phyloP scores from a whole-genome alignment of 2,888 invertebrate species.

The Epirrhoe tristata region DNA sequence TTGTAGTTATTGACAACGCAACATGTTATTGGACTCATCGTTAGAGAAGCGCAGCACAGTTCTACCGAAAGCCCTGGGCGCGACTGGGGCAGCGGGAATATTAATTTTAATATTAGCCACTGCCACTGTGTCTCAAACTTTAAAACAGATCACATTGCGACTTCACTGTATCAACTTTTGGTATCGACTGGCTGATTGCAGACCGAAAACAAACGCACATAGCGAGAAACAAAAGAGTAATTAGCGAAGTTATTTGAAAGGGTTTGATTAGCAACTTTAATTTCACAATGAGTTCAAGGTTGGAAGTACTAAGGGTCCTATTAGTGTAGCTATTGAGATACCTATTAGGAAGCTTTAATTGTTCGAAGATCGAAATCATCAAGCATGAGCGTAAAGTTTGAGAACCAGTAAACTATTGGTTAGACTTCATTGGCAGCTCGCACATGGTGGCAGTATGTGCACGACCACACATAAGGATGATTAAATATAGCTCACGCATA shows the following conservation, averaged over 20 bases:
- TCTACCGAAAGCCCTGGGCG: slow-evolving; percentile 72
- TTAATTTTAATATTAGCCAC: slow-evolving; percentile 83
- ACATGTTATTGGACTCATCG: slow-evolving; percentile 71
- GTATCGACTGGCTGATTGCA: slow-evolving; percentile 33
- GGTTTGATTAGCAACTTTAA: slow-evolving; percentile 55
- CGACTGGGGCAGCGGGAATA: slow-evolving; percentile 81
- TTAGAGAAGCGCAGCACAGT: slow-evolving; percentile 63
- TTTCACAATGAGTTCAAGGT: slow-evolving; percentile 58
- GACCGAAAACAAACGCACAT: slow-evolving; percentile 44
- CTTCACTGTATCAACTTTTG: slow-evolving; percentile 23
- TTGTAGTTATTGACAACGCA: slow-evolving; percentile 62
- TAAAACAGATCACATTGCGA: slow-evolving; percentile 45
- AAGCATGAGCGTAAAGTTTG: slow-evolving; percentile 59
- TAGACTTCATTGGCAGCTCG: slow-evolving; percentile 81
- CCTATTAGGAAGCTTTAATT: slow-evolving; percentile 5
- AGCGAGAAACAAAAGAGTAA: slow-evolving; percentile 54
- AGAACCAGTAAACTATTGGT: slow-evolving; percentile 66
- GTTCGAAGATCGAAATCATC: neutral
- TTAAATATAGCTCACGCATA: slow-evolving; percentile 81
- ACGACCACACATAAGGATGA: slow-evolving; percentile 71
- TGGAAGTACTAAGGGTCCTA: slow-evolving; percentile 46
- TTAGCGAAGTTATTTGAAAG: slow-evolving; percentile 56
- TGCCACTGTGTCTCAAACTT: slow-evolving; percentile 71
- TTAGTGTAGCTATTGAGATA: slow-evolving; percentile 29
- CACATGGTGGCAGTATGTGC: slow-evolving; percentile 76